These are phyloP conservation scores for Microctenopoma stevenorrisi DNA, from an alignment of 2,797 vertebrate genomes.

Conservation along the genomic window DNA sequence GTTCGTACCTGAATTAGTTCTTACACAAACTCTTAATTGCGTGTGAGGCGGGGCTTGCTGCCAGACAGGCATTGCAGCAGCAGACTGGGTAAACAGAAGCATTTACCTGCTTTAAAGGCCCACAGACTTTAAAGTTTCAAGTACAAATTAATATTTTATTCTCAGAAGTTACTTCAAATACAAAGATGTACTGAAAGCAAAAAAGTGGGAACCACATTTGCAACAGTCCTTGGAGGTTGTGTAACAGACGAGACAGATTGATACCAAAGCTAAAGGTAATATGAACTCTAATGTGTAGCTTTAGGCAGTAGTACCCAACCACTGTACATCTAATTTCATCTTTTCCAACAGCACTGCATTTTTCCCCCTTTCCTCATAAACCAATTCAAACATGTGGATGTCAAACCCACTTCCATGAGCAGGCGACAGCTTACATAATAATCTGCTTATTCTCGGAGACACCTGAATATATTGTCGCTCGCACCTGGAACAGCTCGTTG, in stretches of 20 bases:
- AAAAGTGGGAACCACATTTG: constrained; percentile 1
- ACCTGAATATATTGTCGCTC: constrained; percentile 29
- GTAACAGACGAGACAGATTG: constrained; percentile 26
- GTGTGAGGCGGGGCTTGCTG: not conserved
- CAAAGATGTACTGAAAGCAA: not conserved
- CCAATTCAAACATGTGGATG: constrained; percentile 45
- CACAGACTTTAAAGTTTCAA: constrained; percentile 15
- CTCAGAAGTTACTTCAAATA: constrained; percentile 13
- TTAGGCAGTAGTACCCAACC: constrained; percentile 7
- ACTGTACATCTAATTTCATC: constrained; percentile 37
- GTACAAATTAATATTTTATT: not conserved
- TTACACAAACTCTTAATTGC: constrained; percentile 16
- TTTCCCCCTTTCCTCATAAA: constrained; percentile 26
- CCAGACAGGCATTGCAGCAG: constrained; percentile 10
- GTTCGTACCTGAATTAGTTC: constrained; percentile 20
- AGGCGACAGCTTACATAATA: constrained; percentile 62
- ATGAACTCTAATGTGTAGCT: constrained; percentile 42
- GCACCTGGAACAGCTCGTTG: constrained; percentile 57
- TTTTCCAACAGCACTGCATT: constrained; percentile 31
- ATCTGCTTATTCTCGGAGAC: constrained; percentile 49
- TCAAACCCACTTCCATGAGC: constrained; percentile 51
- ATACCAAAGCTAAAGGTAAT: constrained; percentile 29
- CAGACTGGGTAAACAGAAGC: constrained; percentile 12
- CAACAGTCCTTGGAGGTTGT: constrained; percentile 2
- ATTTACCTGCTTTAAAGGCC: constrained; percentile 23